Percentiles rank a stretch among this genome's conserved stretches.
phyloP scores from a whole-genome alignment of 2,113 vertebrate genomes.

The Thalassarche chlororhynchos region DNA sequence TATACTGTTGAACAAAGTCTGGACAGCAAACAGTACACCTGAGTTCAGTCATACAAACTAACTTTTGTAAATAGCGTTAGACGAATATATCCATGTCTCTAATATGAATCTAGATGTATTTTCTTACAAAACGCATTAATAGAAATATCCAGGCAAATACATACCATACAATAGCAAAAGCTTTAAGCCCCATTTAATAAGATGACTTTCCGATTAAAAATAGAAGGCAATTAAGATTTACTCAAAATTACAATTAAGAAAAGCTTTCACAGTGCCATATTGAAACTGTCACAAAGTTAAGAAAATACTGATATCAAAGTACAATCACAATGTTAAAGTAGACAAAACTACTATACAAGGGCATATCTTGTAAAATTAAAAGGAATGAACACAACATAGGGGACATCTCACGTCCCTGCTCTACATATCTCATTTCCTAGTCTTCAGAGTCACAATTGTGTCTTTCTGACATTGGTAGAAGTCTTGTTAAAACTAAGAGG shows the following conservation, averaged over 20 bases:
- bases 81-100: slow-evolving; percentile 66
- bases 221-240: slow-evolving; percentile 84
- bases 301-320: slow-evolving; percentile 86
- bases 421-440: slow-evolving; percentile 42
- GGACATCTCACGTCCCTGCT: slow-evolving; percentile 58
- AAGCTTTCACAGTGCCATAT: slow-evolving; percentile 79
- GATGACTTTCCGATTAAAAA: slow-evolving; percentile 76
- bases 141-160: slow-evolving; percentile 77
- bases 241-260: slow-evolving; percentile 82
- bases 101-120: slow-evolving; percentile 68
- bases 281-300: slow-evolving; percentile 82
- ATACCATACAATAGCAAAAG: slow-evolving; percentile 76
- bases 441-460: slow-evolving; percentile 47
- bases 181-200: slow-evolving; percentile 77
- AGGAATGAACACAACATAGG: slow-evolving; percentile 75
- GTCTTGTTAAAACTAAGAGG: slow-evolving; percentile 44
- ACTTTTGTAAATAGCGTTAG: slow-evolving; percentile 63
- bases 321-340: slow-evolving; percentile 82
- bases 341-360: slow-evolving; percentile 81
- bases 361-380: slow-evolving; percentile 74
- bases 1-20: slow-evolving; percentile 1
- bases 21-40: slow-evolving; percentile 70
- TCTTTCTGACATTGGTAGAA: slow-evolving; percentile 40
- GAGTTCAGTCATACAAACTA: slow-evolving; percentile 74
- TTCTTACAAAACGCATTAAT: slow-evolving; percentile 79